phyloP scores from a whole-genome alignment of 2,797 vertebrate species.

The Carapus acus region DNA sequence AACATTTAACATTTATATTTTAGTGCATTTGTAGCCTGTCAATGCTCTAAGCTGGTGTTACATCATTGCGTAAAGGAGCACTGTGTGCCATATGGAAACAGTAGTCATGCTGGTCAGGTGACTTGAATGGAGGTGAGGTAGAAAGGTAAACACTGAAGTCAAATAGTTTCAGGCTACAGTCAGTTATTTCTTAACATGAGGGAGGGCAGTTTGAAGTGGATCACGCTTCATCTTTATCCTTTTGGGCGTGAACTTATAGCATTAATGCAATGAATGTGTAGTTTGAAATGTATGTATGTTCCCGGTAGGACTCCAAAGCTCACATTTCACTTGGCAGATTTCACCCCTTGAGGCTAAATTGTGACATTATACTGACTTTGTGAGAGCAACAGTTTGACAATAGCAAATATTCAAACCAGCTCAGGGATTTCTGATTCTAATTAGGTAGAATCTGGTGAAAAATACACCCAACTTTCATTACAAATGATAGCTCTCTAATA shows the following conservation, averaged over 20 bases:
- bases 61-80: conserved; percentile 31
- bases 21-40: not conserved
- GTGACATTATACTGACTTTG: not conserved
- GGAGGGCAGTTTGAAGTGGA: not conserved
- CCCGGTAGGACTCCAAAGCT: not conserved
- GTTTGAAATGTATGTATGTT: not conserved
- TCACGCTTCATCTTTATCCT: not conserved
- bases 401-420: no score
- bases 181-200: not conserved
- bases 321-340: not conserved
- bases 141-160: conserved; percentile 52
- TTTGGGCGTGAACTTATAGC: not conserved
- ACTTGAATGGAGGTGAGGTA: conserved; percentile 45
- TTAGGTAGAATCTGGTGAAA: no score
- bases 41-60: conserved; percentile 19
- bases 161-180: conserved; percentile 21
- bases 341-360: not conserved
- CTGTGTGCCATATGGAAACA: conserved; percentile 62
- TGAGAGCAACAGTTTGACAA: no score
- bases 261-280: not conserved
- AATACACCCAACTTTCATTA: no score
- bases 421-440: no score
- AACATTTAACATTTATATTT: conserved; percentile 2
- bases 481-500: no score
- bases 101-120: conserved; percentile 48